phyloP scores from a whole-genome alignment of 2,113 vertebrate genomes.

The Cygnus buccinator region DNA sequence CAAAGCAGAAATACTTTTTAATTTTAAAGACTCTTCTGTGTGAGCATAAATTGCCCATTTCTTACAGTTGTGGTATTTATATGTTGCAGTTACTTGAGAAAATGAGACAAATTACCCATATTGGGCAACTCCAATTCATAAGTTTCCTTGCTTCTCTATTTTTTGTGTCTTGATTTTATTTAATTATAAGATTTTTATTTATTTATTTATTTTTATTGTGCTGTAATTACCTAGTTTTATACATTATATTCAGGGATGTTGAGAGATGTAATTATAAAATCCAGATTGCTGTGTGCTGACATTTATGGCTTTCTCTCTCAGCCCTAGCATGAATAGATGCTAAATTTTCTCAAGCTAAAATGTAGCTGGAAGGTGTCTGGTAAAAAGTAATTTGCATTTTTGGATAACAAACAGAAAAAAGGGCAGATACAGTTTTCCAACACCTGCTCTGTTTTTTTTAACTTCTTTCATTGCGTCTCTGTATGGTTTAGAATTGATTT shows the following conservation, averaged over 20 bases:
- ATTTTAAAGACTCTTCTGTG: background rate
- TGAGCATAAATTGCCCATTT: background rate
- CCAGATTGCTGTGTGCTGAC: conserved; percentile 32
- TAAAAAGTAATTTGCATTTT: conserved; percentile 50
- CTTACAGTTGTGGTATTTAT: background rate
- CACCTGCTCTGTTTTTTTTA: conserved; percentile 40
- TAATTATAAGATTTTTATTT: background rate
- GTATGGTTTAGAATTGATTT: background rate
- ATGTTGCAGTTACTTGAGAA: background rate
- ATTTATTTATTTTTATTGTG: background rate
- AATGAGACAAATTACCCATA: background rate
- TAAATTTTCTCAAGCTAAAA: conserved; percentile 21
- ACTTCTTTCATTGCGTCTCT: conserved; percentile 3
- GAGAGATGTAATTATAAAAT: conserved; percentile 49
- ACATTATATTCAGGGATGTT: background rate
- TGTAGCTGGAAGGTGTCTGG: conserved; percentile 27
- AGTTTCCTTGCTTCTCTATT: background rate
- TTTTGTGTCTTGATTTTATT: background rate
- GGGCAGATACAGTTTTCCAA: conserved; percentile 45
- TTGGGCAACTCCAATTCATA: background rate
- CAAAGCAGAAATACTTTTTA: background rate
- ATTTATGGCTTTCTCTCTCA: conserved; percentile 44
- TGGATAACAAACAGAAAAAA: conserved; percentile 53
- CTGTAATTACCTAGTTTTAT: conserved; percentile 7
- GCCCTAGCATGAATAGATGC: background rate